Base-by-base conservation (phyloP, 2,113 vertebrate species). In the Cochlearius cochlearius region DNA sequence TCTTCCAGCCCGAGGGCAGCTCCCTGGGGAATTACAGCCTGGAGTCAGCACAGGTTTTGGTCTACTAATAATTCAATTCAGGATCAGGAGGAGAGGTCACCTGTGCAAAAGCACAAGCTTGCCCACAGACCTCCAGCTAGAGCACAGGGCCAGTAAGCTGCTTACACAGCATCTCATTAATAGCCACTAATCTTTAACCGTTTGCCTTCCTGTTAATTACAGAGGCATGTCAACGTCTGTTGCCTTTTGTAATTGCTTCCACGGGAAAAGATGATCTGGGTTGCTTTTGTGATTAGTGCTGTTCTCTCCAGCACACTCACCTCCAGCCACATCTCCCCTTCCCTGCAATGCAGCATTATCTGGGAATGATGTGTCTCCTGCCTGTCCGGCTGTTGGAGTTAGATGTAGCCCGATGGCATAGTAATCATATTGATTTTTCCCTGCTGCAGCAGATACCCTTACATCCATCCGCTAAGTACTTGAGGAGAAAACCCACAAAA, bases 381-480 rank as follows among this genome's bases (percentile, higher is more conserved):
- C 58, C 39, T 36, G 78, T 14, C 79, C 32, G 58, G 60, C 49
- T 82, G 53, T 43, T 53, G 72, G 78, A 74, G 30, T 41, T 30
- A 66, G 87, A 79, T 83, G 87, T n/a, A 94, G 82, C 92, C 91
- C 45, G 12, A 58, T 49, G 75, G 73, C 97, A 86, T 32, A 52
- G 75, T 34, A 86, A 91, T 94, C 39, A 3, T 4, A 96, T 91
- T 34, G 96, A 96, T 97, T 95, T 93, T 83, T 95, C 80, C 86
- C 90, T 81, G 69, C 77, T 74, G 87, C 94, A 79, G 83, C 88
- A 89, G 79, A 67, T 60, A n/a, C 53, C 36, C 23, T 71, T 45
- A 13, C 34, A 56, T 90, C 93, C 86, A 60, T 12, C 86, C 55
- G 30, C 63, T 90, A 38, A 77, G 81, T 47, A 56, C 72, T 71